Evolutionary conservation across 2,113 vertebrate genomes (phyloP), one percentile per base, ranked within the genome.

Genomic region (Psilopogon haemacephalus): DNA sequence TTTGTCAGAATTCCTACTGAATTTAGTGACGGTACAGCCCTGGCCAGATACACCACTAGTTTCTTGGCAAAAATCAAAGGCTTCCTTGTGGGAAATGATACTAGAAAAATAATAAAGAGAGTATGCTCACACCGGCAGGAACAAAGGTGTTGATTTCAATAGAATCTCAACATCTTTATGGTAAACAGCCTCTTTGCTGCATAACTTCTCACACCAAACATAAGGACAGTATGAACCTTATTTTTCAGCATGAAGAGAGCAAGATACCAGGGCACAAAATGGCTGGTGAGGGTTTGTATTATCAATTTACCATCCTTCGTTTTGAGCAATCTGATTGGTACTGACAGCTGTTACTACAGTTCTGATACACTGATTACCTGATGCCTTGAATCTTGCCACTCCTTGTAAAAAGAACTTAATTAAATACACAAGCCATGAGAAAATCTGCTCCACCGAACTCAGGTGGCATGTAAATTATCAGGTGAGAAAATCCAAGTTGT

Each of bases 31-130:
- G 65, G 27, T 28, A 76, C n/a, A 59, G 16, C 50, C 33, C 59
- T 56, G 33, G 72, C 21, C 59, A 85, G 38, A 82, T 69, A 54
- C 62, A 69, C 54, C 68, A n/a, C 63, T 23, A 46, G 11, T 23
- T 89, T 52, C 71, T 91, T 54, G 84, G 50, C 60, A 89, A 48
- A 89, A 81, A 59, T 44, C 16, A 59, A 60, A 83, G 44, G 18
- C 67, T 76, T 85, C 84, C 52, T 50, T 68, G 46, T 62, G 64
- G 82, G 50, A 85, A 76, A 63, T 20, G 14, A 24, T 11, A 65
- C 46, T 32, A 44, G 55, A 85, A 44, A 84, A 74, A 26, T 48
- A 52, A 18, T 20, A 27, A 0, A 0, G n/a, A 33, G 58, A 52
- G 13, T 5, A 40, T 1, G 0, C 38, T 44, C 68, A 33, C 2